Evolutionary conservation across 1,140 invertebrate genomes (phyloP).

Genomic region (Pogonomyrmex californicus): DNA sequence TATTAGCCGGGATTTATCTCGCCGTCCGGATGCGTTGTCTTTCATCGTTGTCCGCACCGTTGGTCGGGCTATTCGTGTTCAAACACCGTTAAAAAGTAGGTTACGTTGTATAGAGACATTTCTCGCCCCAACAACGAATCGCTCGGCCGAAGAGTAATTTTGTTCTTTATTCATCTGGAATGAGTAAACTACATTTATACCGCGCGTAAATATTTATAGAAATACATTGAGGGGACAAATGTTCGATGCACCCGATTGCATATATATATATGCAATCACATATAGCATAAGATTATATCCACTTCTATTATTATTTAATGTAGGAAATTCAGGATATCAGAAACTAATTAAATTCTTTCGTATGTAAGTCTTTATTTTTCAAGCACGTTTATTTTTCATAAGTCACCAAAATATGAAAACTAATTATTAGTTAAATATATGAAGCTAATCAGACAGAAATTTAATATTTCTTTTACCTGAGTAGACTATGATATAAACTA

Average conservation of each 20-base stretch:
- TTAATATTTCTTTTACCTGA: background rate
- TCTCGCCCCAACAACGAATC: background rate
- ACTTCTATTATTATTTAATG: background rate
- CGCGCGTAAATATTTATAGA: conserved; percentile 39
- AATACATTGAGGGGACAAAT: background rate
- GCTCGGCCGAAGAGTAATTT: conserved; percentile 8
- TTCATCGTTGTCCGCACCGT: conserved; percentile 3
- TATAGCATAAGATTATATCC: background rate
- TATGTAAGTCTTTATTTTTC: background rate
- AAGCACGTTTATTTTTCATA: background rate
- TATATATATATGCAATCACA: background rate
- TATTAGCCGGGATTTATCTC: conserved; percentile 64
- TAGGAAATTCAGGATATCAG: background rate
- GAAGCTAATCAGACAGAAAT: background rate
- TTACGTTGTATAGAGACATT: conserved; percentile 23
- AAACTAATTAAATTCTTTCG: background rate
- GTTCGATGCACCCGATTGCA: background rate
- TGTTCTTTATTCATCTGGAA: conserved; percentile 33
- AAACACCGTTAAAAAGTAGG: conserved; percentile 11
- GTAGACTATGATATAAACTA: background rate
- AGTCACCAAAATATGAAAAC: background rate
- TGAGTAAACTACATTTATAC: conserved; percentile 28
- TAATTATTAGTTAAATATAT: background rate
- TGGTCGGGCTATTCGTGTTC: background rate
- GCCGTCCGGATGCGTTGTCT: conserved; percentile 45